phyloP scores from a whole-genome alignment of 2,888 invertebrate genomes.

The Frankliniella fusca region DNA sequence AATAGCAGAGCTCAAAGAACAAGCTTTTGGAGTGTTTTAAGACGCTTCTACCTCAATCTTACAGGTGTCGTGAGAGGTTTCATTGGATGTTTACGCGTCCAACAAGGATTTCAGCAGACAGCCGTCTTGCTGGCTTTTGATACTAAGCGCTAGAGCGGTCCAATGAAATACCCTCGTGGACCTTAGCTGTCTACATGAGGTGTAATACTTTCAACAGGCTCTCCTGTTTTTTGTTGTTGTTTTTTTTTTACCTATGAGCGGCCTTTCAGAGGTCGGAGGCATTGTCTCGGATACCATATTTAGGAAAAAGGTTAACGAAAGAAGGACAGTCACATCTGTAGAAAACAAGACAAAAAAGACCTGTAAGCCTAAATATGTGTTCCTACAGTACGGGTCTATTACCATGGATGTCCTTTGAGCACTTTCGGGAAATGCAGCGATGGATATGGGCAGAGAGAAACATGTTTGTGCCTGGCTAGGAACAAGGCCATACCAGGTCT shows the following conservation, averaged over 20 bases:
- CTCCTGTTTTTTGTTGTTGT: too few species aligned
- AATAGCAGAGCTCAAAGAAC: constrained; percentile 30
- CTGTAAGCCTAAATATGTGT: constrained; percentile 17
- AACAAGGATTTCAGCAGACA: neutral
- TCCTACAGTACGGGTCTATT: neutral
- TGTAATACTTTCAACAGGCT: constrained; percentile 20
- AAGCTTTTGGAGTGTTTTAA: neutral
- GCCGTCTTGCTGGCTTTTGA: neutral
- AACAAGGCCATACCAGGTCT: neutral
- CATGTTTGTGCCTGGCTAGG: neutral
- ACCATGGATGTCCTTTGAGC: too few species aligned
- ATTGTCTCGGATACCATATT: constrained; percentile 59
- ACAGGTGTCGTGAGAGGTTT: neutral
- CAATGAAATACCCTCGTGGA: constrained; percentile 7
- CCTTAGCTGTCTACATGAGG: constrained; percentile 2
- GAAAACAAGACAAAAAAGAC: constrained; percentile 41
- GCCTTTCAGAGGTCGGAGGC: constrained; percentile 60
- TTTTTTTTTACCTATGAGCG: constrained; percentile 58
- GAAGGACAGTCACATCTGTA: constrained; percentile 55
- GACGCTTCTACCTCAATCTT: constrained; percentile 9
- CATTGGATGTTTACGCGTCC: neutral
- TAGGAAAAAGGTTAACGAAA: constrained; percentile 60
- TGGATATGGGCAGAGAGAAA: neutral
- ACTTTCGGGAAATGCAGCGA: too few species aligned
- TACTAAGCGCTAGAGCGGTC: neutral